Base-by-base conservation (phyloP, 1,140 invertebrate species). In the Saccostrea echinata region DNA sequence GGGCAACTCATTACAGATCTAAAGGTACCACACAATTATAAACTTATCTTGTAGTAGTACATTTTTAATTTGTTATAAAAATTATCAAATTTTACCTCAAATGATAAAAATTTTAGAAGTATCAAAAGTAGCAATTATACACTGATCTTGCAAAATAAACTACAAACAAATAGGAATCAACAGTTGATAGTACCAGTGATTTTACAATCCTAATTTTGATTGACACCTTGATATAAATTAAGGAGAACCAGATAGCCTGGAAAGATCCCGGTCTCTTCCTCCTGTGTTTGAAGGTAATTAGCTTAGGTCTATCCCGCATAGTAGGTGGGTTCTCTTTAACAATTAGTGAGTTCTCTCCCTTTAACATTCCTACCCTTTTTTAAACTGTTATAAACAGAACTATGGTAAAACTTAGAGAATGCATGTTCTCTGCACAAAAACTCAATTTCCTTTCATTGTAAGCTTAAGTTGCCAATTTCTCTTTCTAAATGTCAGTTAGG, bases 211-310 rank as follows among this genome's bases (percentile, higher is more conserved):
- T 18, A 43, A 61, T 61, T 61, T 21, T 61, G 6, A 61, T 4
- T 21, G 18, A 21, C 0, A 43, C 55, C 18, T 21, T 61, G n/a
- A 24, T 52, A 13, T 83, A 51, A 52, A 35, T 27, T 43, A 43
- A 83, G 81, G 81, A 51, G 81, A n/a, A 83, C 35, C 35, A 24
- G 81, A 83, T n/a, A 51, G 24, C 13, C 43, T 83, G 81, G 81
- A 83, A 53, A 91, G 89, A 86, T 91, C 90, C 81, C 88, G 90
- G 52, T 93, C 91, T n/a, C 84, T 93, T 81, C 92, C 92, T 33
- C 92, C 92, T 43, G 89, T 93, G 18, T 91, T 93, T 90, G 91
- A 93, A 93, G 92, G 92, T 93, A 93, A 76, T 33, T 76, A 30
- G 68, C 13, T 4, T 30, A 3, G 3, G 18, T 55, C 53, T 55